Evolutionary conservation across 1,140 invertebrate species (phyloP), one percentile per base, ranked within the genome.

Genomic region (Drosophila rhopaloa): DNA sequence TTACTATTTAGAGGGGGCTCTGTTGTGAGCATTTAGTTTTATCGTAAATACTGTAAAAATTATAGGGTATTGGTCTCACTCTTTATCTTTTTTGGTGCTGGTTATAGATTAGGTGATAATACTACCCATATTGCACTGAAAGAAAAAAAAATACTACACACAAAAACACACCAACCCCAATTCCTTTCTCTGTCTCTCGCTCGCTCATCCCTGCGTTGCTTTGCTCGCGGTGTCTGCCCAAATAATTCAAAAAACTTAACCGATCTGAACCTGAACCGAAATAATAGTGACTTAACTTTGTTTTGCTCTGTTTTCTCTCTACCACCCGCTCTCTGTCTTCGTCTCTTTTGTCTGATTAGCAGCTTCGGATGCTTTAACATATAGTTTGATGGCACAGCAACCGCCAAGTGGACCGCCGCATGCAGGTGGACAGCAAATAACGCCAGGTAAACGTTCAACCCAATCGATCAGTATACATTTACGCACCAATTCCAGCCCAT

Each of bases 321-420:
- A 13, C 50, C 14, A 11, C 50, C 14, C 29, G 50, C 47, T 80
- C 67, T 60, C 76, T 62, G 19, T 47, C 63, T 67, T 37, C 51
- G 56, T 4, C 29, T 70, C 44, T 62, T 58, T 71, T 83, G 76
- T 83, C 37, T 41, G 43, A 58, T 71, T 65, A 92, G 91, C 82
- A 88, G 82, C 91, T 90, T 86, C 86, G 91, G 91, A 92, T 92
- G 91, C 82, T 73, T 92, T 91, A 92, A 91, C 85, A 72, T 91
- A 90, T 91, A 91, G 80, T 90, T 92, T 92, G 89, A 92, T 92
- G 91, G 91, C 91, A 78, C 91, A 92, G 65, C 91, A 92, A 92
- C 76, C 89, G 73, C 71, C 89, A 80, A 91, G 63, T 81, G 89
- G 89, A 91, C 75, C 90, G 77, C 83, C 90, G 73, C 76, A 90